Conservation (phyloP, 2,113 vertebrate species). For the Podocnemis expansa region DNA sequence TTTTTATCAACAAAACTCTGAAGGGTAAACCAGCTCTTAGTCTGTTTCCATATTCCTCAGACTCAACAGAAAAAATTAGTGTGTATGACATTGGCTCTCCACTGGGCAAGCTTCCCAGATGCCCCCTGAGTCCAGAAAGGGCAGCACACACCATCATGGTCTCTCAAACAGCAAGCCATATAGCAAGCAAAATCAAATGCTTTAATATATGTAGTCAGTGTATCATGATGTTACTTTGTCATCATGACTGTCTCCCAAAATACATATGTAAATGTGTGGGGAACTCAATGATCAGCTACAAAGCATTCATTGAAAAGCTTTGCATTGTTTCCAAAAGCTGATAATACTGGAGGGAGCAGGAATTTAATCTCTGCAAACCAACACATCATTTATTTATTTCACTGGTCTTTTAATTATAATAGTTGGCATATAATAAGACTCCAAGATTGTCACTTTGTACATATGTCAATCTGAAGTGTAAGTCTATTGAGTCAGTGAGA, state of each 20-base stretch:
- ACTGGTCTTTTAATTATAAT: not conserved
- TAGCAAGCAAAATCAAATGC: not conserved
- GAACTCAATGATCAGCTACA: not conserved
- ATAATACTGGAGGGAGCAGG: not conserved
- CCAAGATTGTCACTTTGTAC: not conserved
- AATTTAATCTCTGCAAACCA: not conserved
- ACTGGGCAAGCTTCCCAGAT: not conserved
- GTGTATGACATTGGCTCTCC: too few relatives aligned
- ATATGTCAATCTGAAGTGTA: not conserved
- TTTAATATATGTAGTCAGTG: not conserved
- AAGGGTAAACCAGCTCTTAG: too few relatives aligned
- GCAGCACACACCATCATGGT: not conserved
- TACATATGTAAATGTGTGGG: rapidly evolving
- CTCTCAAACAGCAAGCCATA: not conserved
- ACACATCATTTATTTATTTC: not conserved
- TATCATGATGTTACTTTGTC: not conserved
- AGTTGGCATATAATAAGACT: not conserved
- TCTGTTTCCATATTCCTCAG: too few relatives aligned
- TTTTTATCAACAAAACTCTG: too few relatives aligned
- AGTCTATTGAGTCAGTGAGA: not conserved
- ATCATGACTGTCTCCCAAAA: not conserved
- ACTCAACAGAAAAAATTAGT: too few relatives aligned
- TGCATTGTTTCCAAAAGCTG: not conserved
- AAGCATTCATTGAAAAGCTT: not conserved
- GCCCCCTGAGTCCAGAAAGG: not conserved